Evolutionary conservation across 1,140 invertebrate species (phyloP).

Genomic region (Caenorhabditis latens): DNA sequence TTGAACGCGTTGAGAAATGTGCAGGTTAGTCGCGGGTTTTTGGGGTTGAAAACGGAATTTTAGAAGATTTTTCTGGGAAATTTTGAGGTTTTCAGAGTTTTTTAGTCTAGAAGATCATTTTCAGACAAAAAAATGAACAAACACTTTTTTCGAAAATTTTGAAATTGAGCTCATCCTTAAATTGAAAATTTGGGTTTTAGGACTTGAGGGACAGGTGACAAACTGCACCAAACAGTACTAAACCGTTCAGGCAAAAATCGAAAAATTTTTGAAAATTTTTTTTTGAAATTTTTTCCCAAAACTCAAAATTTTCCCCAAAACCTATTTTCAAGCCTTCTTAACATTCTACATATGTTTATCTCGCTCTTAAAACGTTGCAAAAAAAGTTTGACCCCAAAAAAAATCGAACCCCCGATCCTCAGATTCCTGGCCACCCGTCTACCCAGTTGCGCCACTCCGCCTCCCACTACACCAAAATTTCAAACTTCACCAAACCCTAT

Average conservation of each 20-base stretch:
- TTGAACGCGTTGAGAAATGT: conserved; percentile 30
- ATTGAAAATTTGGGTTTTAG: too few relatives aligned
- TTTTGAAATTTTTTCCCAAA: too few relatives aligned
- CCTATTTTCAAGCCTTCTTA: background rate
- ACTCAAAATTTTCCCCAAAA: background rate
- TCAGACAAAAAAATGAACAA: too few relatives aligned
- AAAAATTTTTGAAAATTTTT: too few relatives aligned
- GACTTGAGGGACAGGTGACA: too few relatives aligned
- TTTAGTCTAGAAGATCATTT: too few relatives aligned
- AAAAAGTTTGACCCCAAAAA: background rate
- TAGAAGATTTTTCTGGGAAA: background rate
- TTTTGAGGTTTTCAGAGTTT: background rate
- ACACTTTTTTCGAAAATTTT: too few relatives aligned
- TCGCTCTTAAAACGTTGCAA: background rate
- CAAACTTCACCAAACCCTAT: background rate
- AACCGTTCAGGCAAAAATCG: too few relatives aligned
- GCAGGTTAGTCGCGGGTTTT: background rate
- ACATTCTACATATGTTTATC: background rate
- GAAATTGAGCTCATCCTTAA: too few relatives aligned
- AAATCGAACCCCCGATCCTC: background rate
- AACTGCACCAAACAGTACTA: too few relatives aligned
- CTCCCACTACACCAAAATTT: background rate
- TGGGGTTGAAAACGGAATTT: background rate
- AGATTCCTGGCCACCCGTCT: background rate
- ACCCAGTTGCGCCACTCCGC: background rate